Conservation (phyloP, 2,113 vertebrate genomes). For the Orthonyx spaldingii region DNA sequence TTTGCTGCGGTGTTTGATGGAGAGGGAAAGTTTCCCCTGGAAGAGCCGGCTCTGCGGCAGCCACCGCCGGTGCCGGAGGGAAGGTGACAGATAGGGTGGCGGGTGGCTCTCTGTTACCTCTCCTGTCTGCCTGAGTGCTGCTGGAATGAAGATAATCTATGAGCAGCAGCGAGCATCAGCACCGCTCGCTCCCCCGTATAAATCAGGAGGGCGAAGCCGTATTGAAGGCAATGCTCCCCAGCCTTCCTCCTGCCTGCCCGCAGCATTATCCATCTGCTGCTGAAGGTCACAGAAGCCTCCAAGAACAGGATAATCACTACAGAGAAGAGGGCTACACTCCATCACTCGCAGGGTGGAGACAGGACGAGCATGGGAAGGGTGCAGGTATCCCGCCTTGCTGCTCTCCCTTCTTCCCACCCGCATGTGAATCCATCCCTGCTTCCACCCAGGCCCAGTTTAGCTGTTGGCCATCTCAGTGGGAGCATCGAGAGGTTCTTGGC, state of each 20-base stretch:
- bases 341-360: background rate
- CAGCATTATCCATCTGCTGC: slow-evolving; percentile 28
- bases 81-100: slow-evolving; percentile 28
- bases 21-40: slow-evolving; percentile 20
- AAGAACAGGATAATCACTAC: background rate
- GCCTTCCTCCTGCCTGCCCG: slow-evolving; percentile 1
- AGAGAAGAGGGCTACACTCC: background rate
- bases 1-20: background rate
- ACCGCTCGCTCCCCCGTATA: background rate
- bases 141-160: slow-evolving; percentile 58
- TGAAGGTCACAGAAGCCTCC: slow-evolving; percentile 44
- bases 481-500: background rate
- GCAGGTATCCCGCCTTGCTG: background rate
- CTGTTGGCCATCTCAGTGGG: background rate
- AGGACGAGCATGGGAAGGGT: background rate
- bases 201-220: slow-evolving; percentile 30
- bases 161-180: slow-evolving; percentile 15
- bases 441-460: background rate
- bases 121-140: slow-evolving; percentile 7
- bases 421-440: background rate
- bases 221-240: slow-evolving; percentile 20
- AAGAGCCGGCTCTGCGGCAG: background rate
- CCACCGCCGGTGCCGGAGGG: background rate
- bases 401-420: background rate
- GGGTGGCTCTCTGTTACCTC: background rate